Conservation (phyloP, 92 coral and sea anemone species). For the Palythoa grandis region DNA sequence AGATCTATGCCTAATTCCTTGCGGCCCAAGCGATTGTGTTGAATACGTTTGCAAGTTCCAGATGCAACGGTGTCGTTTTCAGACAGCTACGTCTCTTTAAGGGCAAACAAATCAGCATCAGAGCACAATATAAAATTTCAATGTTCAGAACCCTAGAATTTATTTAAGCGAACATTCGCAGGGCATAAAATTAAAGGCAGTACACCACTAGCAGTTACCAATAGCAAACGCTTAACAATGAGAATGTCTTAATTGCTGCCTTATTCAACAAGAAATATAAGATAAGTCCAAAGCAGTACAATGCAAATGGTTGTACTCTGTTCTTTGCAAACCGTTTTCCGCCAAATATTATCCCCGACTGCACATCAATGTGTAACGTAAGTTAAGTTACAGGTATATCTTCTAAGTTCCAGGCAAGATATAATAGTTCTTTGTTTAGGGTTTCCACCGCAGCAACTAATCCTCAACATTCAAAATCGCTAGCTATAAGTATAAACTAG, state of each 20-base stretch:
- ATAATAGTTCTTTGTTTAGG: neutral
- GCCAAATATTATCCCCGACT: neutral
- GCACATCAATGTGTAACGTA: neutral
- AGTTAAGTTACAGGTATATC: neutral
- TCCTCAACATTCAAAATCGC: neutral
- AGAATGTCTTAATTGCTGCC: neutral
- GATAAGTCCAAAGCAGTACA: neutral
- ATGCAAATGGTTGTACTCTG: neutral
- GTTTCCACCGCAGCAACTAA: neutral
- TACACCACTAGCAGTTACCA: too few species aligned
- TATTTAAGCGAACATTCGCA: slow-evolving; percentile 38
- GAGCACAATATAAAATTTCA: slow-evolving; percentile 33
- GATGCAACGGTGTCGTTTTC: neutral
- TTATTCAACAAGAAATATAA: slow-evolving; percentile 25
- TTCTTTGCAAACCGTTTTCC: neutral
- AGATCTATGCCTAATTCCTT: too few species aligned
- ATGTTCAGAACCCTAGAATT: slow-evolving; percentile 45
- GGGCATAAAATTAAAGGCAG: too few species aligned
- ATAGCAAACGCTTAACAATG: slow-evolving; percentile 37
- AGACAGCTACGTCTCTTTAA: slow-evolving; percentile 55
- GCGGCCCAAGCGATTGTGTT: too few species aligned
- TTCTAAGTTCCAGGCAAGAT: neutral
- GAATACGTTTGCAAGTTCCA: too few species aligned
- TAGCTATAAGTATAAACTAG: neutral
- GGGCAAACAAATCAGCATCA: slow-evolving; percentile 34